Evolutionary conservation across 2,113 vertebrate genomes (phyloP).

Genomic region (Triplophysa rosa): DNA sequence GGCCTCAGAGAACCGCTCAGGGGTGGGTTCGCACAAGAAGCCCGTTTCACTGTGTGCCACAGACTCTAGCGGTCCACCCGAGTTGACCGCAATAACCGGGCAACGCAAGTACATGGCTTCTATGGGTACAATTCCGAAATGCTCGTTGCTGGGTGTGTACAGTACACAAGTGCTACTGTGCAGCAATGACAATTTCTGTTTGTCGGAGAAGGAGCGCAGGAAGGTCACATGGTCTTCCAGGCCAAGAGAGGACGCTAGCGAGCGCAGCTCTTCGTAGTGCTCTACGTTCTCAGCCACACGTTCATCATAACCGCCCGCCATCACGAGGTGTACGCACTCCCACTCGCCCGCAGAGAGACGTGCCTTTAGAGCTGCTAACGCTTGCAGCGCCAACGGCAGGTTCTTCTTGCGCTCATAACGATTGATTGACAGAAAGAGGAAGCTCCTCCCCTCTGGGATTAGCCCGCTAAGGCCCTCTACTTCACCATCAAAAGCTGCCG

Average conservation of each 20-base stretch:
- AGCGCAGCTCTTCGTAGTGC: slow-evolving; percentile 84
- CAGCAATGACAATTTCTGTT: slow-evolving; percentile 85
- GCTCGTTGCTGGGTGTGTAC: slow-evolving; percentile 94
- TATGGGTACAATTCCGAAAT: slow-evolving; percentile 95
- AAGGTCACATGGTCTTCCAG: slow-evolving; percentile 83
- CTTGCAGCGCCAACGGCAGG: slow-evolving; percentile 81
- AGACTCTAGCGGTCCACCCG: slow-evolving; percentile 93
- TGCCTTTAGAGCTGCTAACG: slow-evolving; percentile 76
- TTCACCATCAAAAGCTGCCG: slow-evolving; percentile 77
- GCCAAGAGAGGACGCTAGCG: slow-evolving; percentile 68
- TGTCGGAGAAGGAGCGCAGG: slow-evolving; percentile 88
- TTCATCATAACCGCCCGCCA: slow-evolving; percentile 93
- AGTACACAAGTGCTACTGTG: slow-evolving; percentile 80
- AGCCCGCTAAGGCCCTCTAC: slow-evolving; percentile 72
- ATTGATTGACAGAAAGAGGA: slow-evolving; percentile 94
- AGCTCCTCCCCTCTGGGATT: slow-evolving; percentile 76
- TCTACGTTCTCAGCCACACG: slow-evolving; percentile 89
- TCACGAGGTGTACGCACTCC: slow-evolving; percentile 83
- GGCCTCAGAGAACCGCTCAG: slow-evolving; percentile 81
- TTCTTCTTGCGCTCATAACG: slow-evolving; percentile 97
- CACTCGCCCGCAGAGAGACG: slow-evolving; percentile 72
- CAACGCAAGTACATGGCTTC: slow-evolving; percentile 95
- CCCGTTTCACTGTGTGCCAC: slow-evolving; percentile 84
- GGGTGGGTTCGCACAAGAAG: slow-evolving; percentile 86
- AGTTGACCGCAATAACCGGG: slow-evolving; percentile 91